phyloP scores from a whole-genome alignment of 1,140 invertebrate genomes.

The Eumaeus atala region DNA sequence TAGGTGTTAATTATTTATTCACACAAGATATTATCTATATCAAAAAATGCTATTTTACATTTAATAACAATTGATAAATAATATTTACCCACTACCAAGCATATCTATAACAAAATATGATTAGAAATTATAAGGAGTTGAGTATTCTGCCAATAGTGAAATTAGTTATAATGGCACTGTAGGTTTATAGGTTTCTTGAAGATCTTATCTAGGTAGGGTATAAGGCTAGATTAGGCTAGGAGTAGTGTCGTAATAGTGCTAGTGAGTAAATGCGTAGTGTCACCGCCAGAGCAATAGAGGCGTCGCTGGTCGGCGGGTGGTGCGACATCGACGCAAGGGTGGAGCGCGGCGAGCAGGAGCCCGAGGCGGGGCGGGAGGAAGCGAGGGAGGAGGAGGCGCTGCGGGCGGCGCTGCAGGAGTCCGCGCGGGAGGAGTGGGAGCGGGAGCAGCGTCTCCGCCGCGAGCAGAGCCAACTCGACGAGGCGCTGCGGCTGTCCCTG shows the following conservation, averaged over 20 bases:
- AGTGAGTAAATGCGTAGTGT: constrained; percentile 18
- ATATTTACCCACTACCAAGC: too few relatives aligned
- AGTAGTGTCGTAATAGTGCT: constrained; percentile 14
- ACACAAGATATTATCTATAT: too few relatives aligned
- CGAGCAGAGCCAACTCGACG: constrained; percentile 51
- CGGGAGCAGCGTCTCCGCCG: constrained; percentile 31
- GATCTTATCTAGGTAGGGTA: not conserved
- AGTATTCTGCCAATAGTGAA: too few relatives aligned
- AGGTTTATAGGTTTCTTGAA: not conserved
- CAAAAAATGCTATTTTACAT: too few relatives aligned
- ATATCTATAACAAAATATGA: too few relatives aligned
- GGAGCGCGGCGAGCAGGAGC: constrained; percentile 9
- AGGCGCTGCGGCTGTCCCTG: constrained; percentile 57
- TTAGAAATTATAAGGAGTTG: too few relatives aligned
- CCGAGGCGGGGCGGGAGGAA: constrained; percentile 20
- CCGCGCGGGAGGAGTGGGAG: constrained; percentile 41
- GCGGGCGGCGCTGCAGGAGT: constrained; percentile 41
- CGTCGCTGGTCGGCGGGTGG: constrained; percentile 32
- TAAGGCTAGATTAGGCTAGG: not conserved
- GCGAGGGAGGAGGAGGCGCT: constrained; percentile 38
- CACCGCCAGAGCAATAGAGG: constrained; percentile 49
- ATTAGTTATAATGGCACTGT: not conserved
- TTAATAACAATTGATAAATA: too few relatives aligned
- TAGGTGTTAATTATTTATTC: too few relatives aligned
- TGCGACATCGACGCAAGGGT: constrained; percentile 4